A percentile compares a stretch with the other conserved stretches of the same genome.
phyloP scores from a whole-genome alignment of 2,888 invertebrate species.

The Flexamia atlantica region DNA sequence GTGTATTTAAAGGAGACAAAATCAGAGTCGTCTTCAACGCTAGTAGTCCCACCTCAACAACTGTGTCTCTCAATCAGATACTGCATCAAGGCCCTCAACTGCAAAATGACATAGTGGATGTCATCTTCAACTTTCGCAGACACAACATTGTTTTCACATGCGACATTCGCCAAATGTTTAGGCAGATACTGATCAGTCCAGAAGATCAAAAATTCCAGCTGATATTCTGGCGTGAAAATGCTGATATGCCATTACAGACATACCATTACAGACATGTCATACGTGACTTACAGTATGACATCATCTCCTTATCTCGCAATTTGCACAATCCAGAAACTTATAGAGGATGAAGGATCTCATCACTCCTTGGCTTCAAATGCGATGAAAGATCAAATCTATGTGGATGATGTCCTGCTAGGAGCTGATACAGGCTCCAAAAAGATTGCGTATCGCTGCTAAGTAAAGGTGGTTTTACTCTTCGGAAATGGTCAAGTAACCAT shows the following conservation, averaged over 20 bases:
- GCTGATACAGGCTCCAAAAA: not conserved
- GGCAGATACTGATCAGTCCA: not conserved
- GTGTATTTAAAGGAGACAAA: not conserved
- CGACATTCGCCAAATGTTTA: slow-evolving; percentile 1
- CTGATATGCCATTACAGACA: not conserved
- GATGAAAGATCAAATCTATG: no score
- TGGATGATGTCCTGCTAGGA: not conserved
- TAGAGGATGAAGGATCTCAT: not conserved
- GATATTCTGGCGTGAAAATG: not conserved
- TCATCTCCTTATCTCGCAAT: not conserved
- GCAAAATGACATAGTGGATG: not conserved
- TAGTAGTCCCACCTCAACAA: not conserved
- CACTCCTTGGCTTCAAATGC: not conserved
- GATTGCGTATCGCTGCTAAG: not conserved
- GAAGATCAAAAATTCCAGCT: not conserved
- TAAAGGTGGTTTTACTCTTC: not conserved
- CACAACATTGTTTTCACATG: not conserved
- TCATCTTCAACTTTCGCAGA: not conserved
- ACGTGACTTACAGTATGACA: not conserved
- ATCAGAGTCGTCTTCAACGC: not conserved
- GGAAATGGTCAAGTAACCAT: not conserved
- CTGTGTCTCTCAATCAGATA: not conserved
- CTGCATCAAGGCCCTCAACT: not conserved
- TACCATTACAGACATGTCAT: not conserved
- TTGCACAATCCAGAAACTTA: not conserved